Evolutionary conservation across 2,113 vertebrate genomes (phyloP).

Genomic region (Varanus komodoensis): DNA sequence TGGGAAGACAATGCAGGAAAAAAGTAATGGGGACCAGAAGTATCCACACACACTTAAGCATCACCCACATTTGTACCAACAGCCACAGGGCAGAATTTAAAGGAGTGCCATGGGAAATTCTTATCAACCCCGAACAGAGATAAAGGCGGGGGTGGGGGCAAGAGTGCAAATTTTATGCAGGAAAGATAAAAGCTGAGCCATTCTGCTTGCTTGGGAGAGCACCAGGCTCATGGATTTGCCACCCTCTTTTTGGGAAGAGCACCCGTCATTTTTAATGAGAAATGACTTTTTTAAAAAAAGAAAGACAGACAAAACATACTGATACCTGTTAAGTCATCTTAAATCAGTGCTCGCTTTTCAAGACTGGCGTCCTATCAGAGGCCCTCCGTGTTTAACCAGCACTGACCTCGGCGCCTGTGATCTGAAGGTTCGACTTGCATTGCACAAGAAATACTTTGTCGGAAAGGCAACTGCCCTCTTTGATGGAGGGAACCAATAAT

Average conservation of each 20-base stretch:
- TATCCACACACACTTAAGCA: not conserved
- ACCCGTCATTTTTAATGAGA: conserved; percentile 59
- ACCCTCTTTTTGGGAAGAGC: conserved; percentile 22
- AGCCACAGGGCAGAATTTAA: conserved; percentile 45
- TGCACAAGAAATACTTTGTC: conserved; percentile 6
- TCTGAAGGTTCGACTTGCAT: conserved; percentile 38
- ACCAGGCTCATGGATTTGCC: conserved; percentile 3
- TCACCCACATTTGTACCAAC: not conserved
- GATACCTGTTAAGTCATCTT: not conserved
- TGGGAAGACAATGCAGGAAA: not conserved
- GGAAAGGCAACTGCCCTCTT: conserved; percentile 42
- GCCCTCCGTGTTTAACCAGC: conserved; percentile 53
- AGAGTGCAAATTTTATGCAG: conserved; percentile 52
- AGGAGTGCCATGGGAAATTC: conserved; percentile 18
- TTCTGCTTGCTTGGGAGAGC: conserved; percentile 38
- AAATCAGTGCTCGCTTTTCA: conserved; percentile 33
- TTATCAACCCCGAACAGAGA: conserved; percentile 64
- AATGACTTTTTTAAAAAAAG: conserved; percentile 41
- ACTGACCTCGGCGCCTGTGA: conserved; percentile 19
- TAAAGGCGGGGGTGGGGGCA: conserved; percentile 44
- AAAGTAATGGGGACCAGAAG: not conserved
- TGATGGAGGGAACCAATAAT: conserved; percentile 30
- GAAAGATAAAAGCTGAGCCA: conserved; percentile 63
- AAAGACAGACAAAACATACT: conserved; percentile 38
- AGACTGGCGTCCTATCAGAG: conserved; percentile 22